Evolutionary conservation across 1,140 invertebrate genomes (phyloP), one percentile per base, ranked within the genome.

Genomic region (Euwallacea fornicatus): DNA sequence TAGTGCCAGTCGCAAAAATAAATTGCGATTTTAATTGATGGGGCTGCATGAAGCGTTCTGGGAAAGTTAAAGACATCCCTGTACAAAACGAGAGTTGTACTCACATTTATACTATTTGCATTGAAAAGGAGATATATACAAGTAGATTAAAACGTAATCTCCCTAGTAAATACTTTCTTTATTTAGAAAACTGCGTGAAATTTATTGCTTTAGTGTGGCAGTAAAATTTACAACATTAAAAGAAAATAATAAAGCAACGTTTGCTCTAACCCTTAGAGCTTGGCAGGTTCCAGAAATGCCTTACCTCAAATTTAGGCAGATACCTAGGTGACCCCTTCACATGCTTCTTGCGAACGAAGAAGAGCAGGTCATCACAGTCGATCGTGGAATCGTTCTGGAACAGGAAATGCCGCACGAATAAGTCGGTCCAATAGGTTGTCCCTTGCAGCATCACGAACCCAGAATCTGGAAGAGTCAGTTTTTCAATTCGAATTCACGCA

Each of bases 371-470:
- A 84, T 98, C 96, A 77, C 93, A 91, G 81, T 95, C 93, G 70
- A 94, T 95, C 53, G 90, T 88, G 7, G 82, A 80, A 76, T 93
- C 91, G 60, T 89, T 86, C 86, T 95, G 92, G 79, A 96, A 96
- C 7, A 98, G 83, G 82, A 98, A 98, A 84, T 98, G 93, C 7
- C 94, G 86, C 54, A 97, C 93, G 83, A 98, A 98, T 64, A 98
- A 84, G 82, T 96, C 93, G 42, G 94, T 97, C 96, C 96, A 98
- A 82, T 97, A 98, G 0, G 93, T 95, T 55, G 93, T 95, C 53
- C 93, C 93, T 83, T 95, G 93, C 6, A 95, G 86, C 82, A 96
- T 90, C 54, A 95, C 93, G 83, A 95, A 95, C 44, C 93, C 93
- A 42, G 90, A 92, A 83, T 94, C 93, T 94, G 82, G 16, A 85